Percentiles rank a stretch among this genome's conserved stretches.
Evolutionary conservation across 37 sponge, comb jelly and placozoan genomes (phyloP).

Genomic region (Chondrilla cf. caribensis): DNA sequence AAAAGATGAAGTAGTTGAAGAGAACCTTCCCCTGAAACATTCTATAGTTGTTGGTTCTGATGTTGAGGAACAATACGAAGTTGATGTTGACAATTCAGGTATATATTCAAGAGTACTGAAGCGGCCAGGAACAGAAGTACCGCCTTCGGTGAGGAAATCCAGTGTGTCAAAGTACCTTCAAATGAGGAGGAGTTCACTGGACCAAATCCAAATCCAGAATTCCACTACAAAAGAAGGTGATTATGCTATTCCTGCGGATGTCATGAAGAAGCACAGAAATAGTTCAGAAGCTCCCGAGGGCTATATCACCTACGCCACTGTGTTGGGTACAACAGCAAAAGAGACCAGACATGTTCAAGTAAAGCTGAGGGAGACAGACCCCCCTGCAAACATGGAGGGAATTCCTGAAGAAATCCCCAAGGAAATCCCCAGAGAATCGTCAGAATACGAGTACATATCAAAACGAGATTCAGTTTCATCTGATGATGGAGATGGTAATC

Average conservation of each 20-base stretch:
- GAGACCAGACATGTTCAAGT: not conserved
- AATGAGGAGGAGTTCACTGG: not conserved
- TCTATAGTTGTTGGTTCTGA: not conserved
- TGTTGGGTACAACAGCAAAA: not conserved
- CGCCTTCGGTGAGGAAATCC: not conserved
- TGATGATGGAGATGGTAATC: no score
- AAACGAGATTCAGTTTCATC: no score
- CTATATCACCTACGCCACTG: constrained; percentile 8
- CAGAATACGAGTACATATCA: no score
- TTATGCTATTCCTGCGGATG: not conserved
- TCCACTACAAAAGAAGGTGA: not conserved
- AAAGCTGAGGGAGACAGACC: not conserved
- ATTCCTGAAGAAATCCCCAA: no score
- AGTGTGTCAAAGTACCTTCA: not conserved
- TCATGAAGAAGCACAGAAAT: not conserved
- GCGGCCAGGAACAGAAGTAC: not conserved
- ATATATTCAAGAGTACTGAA: not conserved
- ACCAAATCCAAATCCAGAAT: not conserved
- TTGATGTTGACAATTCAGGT: not conserved
- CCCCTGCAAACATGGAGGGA: no score
- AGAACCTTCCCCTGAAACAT: not conserved
- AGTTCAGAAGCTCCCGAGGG: not conserved
- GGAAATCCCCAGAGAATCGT: no score
- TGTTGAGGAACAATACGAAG: not conserved
- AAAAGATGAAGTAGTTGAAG: not conserved